phyloP scores from a whole-genome alignment of 2,797 vertebrate genomes.

The Siniperca scherzeri region DNA sequence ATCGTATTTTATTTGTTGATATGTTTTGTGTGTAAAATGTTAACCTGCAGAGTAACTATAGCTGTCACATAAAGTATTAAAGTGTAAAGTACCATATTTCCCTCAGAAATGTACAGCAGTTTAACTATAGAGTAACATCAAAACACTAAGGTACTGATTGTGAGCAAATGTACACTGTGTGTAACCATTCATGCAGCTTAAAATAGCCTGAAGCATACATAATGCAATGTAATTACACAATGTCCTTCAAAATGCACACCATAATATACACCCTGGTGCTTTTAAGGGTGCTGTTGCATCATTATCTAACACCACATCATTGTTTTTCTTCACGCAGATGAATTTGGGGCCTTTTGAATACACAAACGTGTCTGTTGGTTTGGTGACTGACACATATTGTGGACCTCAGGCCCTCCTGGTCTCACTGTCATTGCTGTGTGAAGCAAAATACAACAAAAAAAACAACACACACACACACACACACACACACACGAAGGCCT shows the following conservation, averaged over 20 bases:
- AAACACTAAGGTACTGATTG: neutral
- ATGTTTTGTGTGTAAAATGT: neutral
- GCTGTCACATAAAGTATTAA: neutral
- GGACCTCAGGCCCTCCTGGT: constrained; percentile 9
- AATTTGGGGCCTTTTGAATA: neutral
- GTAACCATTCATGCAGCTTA: constrained; percentile 42
- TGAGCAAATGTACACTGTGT: constrained; percentile 24
- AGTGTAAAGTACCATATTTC: no score
- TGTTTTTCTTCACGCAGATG: neutral
- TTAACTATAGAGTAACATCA: neutral
- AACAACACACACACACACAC: constrained; percentile 2
- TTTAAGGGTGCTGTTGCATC: neutral
- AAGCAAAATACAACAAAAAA: constrained; percentile 1
- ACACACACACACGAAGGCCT: constrained; percentile 36
- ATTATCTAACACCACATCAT: neutral
- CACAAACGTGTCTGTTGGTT: neutral
- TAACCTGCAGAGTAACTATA: neutral
- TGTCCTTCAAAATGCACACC: constrained; percentile 40
- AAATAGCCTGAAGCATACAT: constrained; percentile 52
- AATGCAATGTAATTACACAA: constrained; percentile 63
- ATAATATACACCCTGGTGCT: constrained; percentile 18
- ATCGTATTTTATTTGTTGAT: neutral
- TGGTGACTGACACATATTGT: neutral
- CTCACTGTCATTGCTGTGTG: constrained; percentile 25
- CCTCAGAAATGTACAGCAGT: neutral